Percentiles rank a stretch among this genome's conserved stretches.
Evolutionary conservation across 2,797 vertebrate genomes (phyloP).

Genomic region (Craterocephalus amniculus): DNA sequence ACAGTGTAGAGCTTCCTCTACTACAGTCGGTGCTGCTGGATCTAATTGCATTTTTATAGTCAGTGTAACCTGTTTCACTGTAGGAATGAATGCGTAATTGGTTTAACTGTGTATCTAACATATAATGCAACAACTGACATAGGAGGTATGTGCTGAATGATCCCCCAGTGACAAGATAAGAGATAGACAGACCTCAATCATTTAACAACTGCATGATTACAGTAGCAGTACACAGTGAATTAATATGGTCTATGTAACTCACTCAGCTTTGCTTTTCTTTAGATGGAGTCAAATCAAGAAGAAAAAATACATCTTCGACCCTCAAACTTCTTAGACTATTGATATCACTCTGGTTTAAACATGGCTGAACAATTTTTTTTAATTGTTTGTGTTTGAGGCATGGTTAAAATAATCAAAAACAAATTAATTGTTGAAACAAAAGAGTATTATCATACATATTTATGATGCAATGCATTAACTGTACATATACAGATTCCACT

Average conservation of each 20-base stretch:
- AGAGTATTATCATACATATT: too few relatives aligned
- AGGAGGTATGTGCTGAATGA: conserved; percentile 21
- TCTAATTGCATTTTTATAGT: conserved; percentile 24
- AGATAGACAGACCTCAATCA: conserved; percentile 9
- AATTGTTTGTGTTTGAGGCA: too few relatives aligned
- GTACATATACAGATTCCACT: too few relatives aligned
- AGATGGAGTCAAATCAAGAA: conserved; percentile 27
- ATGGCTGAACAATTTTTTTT: background rate
- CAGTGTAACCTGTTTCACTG: conserved; percentile 10
- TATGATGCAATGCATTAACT: too few relatives aligned
- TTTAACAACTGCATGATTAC: conserved; percentile 27
- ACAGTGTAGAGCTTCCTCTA: conserved; percentile 12
- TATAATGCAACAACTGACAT: conserved; percentile 24
- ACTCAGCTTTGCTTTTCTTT: conserved; percentile 47
- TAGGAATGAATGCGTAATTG: conserved; percentile 1
- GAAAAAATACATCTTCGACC: conserved; percentile 35
- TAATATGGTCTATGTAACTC: conserved; percentile 33
- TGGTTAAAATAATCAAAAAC: too few relatives aligned
- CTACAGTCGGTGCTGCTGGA: conserved; percentile 24
- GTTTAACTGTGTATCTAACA: conserved; percentile 4
- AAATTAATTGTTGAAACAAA: too few relatives aligned
- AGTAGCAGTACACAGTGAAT: conserved; percentile 11
- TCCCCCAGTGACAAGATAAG: conserved; percentile 20
- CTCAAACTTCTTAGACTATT: conserved; percentile 46
- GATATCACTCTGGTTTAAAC: conserved; percentile 36